Evolutionary conservation across 1,140 invertebrate genomes (phyloP).

Genomic region (Pteromalus puparum): DNA sequence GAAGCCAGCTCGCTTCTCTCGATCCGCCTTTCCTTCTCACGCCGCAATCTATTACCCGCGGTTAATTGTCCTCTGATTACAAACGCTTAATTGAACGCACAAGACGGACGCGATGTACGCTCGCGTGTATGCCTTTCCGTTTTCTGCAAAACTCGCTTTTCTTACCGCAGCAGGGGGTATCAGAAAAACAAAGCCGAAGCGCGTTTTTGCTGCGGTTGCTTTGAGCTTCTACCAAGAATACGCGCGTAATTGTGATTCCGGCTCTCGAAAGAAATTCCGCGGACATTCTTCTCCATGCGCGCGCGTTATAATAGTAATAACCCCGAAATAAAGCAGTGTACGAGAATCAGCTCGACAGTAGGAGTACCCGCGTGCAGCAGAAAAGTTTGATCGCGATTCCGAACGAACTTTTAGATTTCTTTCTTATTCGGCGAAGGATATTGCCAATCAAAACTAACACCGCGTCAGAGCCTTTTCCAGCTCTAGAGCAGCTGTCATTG

Average conservation of each 20-base stretch:
- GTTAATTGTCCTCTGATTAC: constrained; percentile 47
- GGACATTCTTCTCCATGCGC: not conserved
- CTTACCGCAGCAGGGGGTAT: not conserved
- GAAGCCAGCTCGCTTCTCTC: constrained; percentile 58
- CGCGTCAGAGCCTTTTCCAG: constrained; percentile 3
- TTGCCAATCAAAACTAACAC: constrained; percentile 32
- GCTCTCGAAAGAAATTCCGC: not conserved
- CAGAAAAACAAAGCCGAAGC: not conserved
- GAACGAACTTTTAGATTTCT: constrained; percentile 12
- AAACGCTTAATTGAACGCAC: constrained; percentile 34
- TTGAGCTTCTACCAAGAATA: not conserved
- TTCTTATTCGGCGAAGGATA: constrained; percentile 7
- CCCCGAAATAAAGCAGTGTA: not conserved
- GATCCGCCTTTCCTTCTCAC: constrained; percentile 48
- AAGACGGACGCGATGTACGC: not conserved
- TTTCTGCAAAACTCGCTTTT: not conserved
- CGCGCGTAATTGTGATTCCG: constrained; percentile 4
- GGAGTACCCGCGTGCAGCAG: not conserved
- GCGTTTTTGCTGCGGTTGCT: not conserved
- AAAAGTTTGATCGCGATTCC: constrained; percentile 18
- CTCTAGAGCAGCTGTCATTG: constrained; percentile 38
- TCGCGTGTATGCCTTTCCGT: constrained; percentile 3
- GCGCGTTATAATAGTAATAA: not conserved
- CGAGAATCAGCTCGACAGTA: not conserved
- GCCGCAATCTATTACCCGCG: constrained; percentile 40